A percentile compares a stretch with the other conserved stretches of the same genome.
These are phyloP conservation scores for Nipponia nippon DNA, from an alignment of 2,113 vertebrate genomes.

Conservation along the genomic window DNA sequence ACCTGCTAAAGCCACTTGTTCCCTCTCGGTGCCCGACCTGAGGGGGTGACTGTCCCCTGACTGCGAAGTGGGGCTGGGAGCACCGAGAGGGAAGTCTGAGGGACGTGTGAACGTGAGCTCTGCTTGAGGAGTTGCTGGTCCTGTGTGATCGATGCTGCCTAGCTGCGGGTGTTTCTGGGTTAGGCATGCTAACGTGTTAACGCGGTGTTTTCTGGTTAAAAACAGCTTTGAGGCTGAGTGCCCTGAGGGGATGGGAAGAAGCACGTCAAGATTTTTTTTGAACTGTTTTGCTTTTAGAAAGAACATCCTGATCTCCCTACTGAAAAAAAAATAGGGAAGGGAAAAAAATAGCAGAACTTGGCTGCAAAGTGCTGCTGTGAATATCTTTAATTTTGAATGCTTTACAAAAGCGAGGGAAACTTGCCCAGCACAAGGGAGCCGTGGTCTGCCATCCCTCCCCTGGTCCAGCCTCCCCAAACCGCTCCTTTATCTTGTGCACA, in stretches of 20 bases:
- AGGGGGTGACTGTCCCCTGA: not conserved
- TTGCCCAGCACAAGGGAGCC: fast-evolving
- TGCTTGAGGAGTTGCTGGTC: not conserved
- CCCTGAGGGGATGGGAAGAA: not conserved
- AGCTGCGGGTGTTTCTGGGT: not conserved
- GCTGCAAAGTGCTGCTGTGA: not conserved
- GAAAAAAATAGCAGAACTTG: not conserved
- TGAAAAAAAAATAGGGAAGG: not conserved
- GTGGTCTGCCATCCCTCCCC: not conserved
- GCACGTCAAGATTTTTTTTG: not conserved
- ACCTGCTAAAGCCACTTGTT: not conserved
- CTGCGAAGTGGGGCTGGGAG: not conserved
- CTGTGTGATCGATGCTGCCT: not conserved
- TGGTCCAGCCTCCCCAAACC: fast-evolving
- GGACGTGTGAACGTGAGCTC: fast-evolving
- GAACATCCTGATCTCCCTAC: not conserved
- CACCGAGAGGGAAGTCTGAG: not conserved
- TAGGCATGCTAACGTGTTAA: not conserved
- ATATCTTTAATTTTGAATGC: not conserved
- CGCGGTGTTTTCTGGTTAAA: not conserved
- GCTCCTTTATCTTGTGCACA: fast-evolving
- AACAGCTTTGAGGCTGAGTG: not conserved
- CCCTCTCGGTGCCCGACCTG: not conserved
- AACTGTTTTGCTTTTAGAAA: not conserved
- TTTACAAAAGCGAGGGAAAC: not conserved